These are phyloP conservation scores for Orius insidiosus DNA, from an alignment of 1,140 invertebrate genomes.

Conservation along the genomic window DNA sequence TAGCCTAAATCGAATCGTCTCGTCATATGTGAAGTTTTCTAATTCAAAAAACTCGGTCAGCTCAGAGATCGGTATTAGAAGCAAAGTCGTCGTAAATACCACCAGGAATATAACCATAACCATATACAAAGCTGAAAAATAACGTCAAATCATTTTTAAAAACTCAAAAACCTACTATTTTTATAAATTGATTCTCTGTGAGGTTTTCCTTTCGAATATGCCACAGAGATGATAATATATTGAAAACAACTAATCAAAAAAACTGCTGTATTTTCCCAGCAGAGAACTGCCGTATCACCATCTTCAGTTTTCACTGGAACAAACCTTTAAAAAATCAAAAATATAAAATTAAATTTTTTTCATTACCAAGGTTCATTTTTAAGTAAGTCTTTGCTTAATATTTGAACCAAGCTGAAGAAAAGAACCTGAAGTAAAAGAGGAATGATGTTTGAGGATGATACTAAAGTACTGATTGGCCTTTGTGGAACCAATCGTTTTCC, in stretches of 20 bases:
- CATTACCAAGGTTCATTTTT: slow-evolving; percentile 32
- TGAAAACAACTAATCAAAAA: slow-evolving; percentile 75
- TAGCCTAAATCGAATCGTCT: slow-evolving; percentile 22
- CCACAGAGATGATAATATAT: slow-evolving; percentile 77
- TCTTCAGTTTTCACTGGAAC: slow-evolving; percentile 19
- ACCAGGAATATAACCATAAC: slow-evolving; percentile 21
- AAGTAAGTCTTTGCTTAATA: slow-evolving; percentile 29
- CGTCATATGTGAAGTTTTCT: slow-evolving; percentile 16
- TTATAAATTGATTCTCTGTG: slow-evolving; percentile 51
- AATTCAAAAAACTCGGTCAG: slow-evolving; percentile 25
- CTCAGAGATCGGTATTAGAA: slow-evolving; percentile 22
- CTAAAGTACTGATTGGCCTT: slow-evolving; percentile 24
- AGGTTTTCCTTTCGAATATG: slow-evolving; percentile 70
- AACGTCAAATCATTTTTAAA: background rate
- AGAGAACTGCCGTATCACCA: slow-evolving; percentile 37
- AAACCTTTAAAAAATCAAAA: slow-evolving; percentile 15
- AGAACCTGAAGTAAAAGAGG: slow-evolving; percentile 38
- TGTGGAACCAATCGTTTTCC: slow-evolving; percentile 20
- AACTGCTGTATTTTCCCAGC: slow-evolving; percentile 59
- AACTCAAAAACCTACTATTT: slow-evolving; percentile 29
- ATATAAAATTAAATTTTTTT: slow-evolving; percentile 16
- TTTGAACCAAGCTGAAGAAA: slow-evolving; percentile 29
- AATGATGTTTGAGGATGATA: slow-evolving; percentile 31
- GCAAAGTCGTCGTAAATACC: slow-evolving; percentile 22
- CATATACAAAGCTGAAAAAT: slow-evolving; percentile 15